These are phyloP conservation scores for Hippoglossus hippoglossus DNA, from an alignment of 2,797 vertebrate genomes.

Conservation along the genomic window DNA sequence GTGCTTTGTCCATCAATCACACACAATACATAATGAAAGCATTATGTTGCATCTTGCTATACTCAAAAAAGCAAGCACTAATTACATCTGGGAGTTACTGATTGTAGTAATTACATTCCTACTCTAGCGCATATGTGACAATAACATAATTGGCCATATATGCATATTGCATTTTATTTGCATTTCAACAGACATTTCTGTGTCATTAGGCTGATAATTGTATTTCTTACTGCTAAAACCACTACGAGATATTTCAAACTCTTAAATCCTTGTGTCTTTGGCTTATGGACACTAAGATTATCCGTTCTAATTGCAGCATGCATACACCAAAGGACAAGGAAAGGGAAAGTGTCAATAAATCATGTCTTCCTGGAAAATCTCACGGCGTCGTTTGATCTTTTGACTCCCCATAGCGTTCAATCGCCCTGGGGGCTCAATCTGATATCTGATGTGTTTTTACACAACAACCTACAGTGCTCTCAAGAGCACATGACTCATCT, in stretches of 20 bases:
- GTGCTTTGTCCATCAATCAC: too few species aligned
- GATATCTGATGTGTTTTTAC: constrained; percentile 42
- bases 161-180: constrained; percentile 1
- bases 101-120: constrained; percentile 1
- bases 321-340: constrained; percentile 24
- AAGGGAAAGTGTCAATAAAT: constrained; percentile 47
- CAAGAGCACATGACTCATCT: constrained; percentile 28
- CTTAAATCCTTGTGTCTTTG: background rate
- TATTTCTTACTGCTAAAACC: constrained; percentile 7
- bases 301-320: constrained; percentile 36
- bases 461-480: constrained; percentile 25
- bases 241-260: background rate
- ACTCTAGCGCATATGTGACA: constrained; percentile 1
- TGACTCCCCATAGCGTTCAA: constrained; percentile 18
- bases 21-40: constrained; percentile 19
- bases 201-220: constrained; percentile 9
- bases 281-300: constrained; percentile 16
- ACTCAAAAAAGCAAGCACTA: constrained; percentile 19
- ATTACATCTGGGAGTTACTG: constrained; percentile 25
- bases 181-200: background rate
- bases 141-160: constrained; percentile 1
- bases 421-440: background rate
- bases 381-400: constrained; percentile 11
- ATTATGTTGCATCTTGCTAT: constrained; percentile 4
- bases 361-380: constrained; percentile 25